A percentile compares a stretch with the other conserved stretches of the same genome.
These are phyloP conservation scores for Penaeus chinensis DNA, from an alignment of 1,140 invertebrate species.

Conservation along the genomic window DNA sequence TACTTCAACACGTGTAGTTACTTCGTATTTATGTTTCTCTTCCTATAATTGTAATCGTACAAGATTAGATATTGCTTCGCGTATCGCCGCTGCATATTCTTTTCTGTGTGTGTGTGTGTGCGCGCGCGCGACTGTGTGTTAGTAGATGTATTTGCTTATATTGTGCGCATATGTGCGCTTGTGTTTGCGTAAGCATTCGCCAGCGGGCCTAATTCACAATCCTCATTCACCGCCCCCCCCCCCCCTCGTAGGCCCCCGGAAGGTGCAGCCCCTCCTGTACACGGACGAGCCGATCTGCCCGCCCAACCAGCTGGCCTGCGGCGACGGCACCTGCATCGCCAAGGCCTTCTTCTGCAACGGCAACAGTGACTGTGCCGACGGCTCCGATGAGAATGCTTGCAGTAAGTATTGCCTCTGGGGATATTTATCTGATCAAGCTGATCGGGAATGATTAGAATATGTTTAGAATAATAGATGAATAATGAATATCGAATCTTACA, in stretches of 20 bases:
- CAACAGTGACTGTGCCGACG: constrained; percentile 90
- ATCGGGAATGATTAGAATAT: neutral
- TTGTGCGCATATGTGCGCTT: neutral
- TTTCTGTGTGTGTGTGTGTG: neutral
- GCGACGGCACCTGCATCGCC: constrained; percentile 89
- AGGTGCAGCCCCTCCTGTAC: constrained; percentile 86
- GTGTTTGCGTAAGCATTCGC: neutral
- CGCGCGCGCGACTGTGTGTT: neutral
- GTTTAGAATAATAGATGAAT: neutral
- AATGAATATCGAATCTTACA: constrained; percentile 65
- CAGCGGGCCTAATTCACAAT: neutral
- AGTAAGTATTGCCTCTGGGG: constrained; percentile 74
- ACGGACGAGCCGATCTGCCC: constrained; percentile 91
- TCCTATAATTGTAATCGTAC: no score
- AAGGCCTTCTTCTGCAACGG: constrained; percentile 93
- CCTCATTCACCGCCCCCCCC: neutral
- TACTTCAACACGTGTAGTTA: no score
- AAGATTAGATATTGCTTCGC: no score
- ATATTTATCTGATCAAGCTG: neutral
- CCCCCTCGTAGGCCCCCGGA: constrained; percentile 80
- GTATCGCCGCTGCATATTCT: no score
- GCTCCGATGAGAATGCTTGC: constrained; percentile 95
- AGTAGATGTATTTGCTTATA: neutral
- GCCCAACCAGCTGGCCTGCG: constrained; percentile 88
- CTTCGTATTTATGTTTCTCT: no score